These are phyloP conservation scores for Pandion haliaetus DNA, from an alignment of 2,113 vertebrate species.

Conservation along the genomic window DNA sequence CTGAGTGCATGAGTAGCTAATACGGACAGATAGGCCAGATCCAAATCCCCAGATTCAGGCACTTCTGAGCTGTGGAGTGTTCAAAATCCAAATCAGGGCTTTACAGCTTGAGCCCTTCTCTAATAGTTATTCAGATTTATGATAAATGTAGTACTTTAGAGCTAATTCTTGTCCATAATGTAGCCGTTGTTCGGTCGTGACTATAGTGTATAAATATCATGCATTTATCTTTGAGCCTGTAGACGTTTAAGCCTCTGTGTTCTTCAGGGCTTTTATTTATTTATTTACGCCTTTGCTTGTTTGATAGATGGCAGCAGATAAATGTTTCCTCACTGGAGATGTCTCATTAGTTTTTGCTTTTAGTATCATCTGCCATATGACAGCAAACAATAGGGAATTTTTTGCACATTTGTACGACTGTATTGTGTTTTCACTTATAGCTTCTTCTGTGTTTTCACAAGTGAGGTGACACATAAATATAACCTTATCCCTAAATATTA, in stretches of 20 bases:
- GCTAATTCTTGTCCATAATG: constrained; percentile 1
- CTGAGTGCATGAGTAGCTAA: background rate
- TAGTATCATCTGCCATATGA: background rate
- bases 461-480: background rate
- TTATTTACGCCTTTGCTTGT: background rate
- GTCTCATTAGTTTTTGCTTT: constrained; percentile 56
- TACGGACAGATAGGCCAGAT: background rate
- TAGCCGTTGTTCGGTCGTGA: background rate
- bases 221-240: background rate
- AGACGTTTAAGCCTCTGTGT: background rate
- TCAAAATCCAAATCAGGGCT: constrained; percentile 2
- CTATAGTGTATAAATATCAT: background rate
- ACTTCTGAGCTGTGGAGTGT: background rate
- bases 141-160: constrained; percentile 5
- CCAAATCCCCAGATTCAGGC: background rate
- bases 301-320: constrained; percentile 38
- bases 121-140: constrained; percentile 48
- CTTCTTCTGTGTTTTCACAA: background rate
- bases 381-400: background rate
- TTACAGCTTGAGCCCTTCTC: background rate
- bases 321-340: constrained; percentile 26
- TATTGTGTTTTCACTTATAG: background rate
- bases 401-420: background rate
- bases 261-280: background rate
- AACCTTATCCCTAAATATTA: background rate